These are phyloP conservation scores for Malaclemys terrapin DNA, from an alignment of 2,113 vertebrate species.

Conservation along the genomic window DNA sequence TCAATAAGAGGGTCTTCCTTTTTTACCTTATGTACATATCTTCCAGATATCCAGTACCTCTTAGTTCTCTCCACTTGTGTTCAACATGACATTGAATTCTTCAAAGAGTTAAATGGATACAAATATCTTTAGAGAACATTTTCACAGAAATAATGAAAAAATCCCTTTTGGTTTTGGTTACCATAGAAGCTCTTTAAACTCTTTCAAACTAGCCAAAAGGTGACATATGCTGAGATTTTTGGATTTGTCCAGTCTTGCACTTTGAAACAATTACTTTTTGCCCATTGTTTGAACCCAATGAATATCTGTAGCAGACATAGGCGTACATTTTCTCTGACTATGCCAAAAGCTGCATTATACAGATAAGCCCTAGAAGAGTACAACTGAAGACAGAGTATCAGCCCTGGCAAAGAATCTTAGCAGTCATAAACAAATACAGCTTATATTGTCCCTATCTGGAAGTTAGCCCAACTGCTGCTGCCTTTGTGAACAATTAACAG, in stretches of 20 bases:
- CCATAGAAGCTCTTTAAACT: neutral
- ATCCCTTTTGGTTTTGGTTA: neutral
- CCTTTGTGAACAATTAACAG: neutral
- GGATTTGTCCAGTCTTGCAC: neutral
- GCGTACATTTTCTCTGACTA: neutral
- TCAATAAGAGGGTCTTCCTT: neutral
- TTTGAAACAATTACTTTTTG: neutral
- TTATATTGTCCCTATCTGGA: neutral
- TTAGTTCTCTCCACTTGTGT: neutral
- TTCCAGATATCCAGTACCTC: neutral
- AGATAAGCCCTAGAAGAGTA: neutral
- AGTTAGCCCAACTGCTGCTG: neutral
- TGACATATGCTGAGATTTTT: neutral
- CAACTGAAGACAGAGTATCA: neutral
- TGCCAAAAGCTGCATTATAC: neutral
- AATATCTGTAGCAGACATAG: neutral
- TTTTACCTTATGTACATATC: neutral
- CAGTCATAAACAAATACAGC: neutral
- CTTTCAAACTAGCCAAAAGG: neutral
- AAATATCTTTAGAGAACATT: neutral
- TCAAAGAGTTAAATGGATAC: neutral
- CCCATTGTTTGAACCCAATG: neutral
- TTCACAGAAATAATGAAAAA: neutral
- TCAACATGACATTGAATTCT: neutral
- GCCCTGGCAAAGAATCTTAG: neutral